Evolutionary conservation across 2,797 vertebrate genomes (phyloP), one percentile per base, ranked within the genome.

Genomic region (Bucorvus abyssinicus): DNA sequence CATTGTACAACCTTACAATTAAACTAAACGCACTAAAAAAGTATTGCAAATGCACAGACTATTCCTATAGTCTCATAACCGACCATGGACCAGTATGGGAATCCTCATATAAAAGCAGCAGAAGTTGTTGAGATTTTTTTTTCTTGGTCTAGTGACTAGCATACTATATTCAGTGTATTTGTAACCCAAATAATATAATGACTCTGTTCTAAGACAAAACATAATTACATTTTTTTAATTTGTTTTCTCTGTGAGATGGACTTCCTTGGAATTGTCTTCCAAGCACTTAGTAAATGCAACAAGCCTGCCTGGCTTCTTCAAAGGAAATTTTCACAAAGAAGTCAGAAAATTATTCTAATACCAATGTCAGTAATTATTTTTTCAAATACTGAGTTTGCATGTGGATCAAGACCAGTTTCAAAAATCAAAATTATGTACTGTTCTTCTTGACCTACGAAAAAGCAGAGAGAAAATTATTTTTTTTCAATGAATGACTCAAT

Each of bases 361-460:
- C 99, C 99, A 57, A 99, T 99, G 59, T 98, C 98, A 7, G 92
- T 95, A 94, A 99, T 98, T 90, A 99, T 99, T 96, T 98, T 99
- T 97, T 99, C 99, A 97, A 99, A 98, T 96, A 99, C 96, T 80
- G 98, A 87, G 97, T 99, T 98, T 97, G 98, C 98, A 64, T 98
- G 98, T 98, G 98, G 93, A 68, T 97, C 97, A 75, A 99, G 98
- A 21, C 98, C 98, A 75, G 98, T 99, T 98, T 99, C 99, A 93
- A 99, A 99, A 97, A 99, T 99, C 95, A 99, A 94, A 73, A 99
- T 99, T 26, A 99, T 99, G 93, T 99, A 99, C 70, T 99, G 99
- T 96, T 99, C 99, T 74, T 99, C 99, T 6, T 98, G 96, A 97
- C 98, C 99, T 99, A 98, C 6, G 52, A 94, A 70, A 83, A 79